These are phyloP conservation scores for Antheraea yamamai DNA, from an alignment of 2,888 invertebrate species.

Conservation along the genomic window DNA sequence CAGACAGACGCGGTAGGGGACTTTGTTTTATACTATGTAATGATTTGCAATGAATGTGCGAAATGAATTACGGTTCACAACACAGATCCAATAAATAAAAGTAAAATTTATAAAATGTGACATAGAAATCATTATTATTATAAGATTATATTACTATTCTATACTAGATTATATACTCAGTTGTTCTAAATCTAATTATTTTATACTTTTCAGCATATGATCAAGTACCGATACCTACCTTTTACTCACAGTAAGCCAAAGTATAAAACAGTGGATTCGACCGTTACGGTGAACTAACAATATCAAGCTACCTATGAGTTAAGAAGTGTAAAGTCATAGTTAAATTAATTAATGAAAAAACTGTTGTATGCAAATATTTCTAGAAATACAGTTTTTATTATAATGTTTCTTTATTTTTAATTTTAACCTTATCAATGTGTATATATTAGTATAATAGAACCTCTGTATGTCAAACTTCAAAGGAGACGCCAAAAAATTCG, in stretches of 20 bases:
- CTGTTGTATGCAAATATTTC: slow-evolving; percentile 75
- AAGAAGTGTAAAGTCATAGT: slow-evolving; percentile 56
- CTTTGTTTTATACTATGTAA: too few relatives aligned
- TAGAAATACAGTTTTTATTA: slow-evolving; percentile 79
- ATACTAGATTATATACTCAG: background rate
- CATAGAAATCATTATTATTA: too few relatives aligned
- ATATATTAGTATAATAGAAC: background rate
- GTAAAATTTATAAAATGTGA: too few relatives aligned
- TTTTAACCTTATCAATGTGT: slow-evolving; percentile 34
- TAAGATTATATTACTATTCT: too few relatives aligned
- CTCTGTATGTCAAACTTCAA: too few relatives aligned
- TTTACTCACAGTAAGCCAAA: slow-evolving; percentile 99
- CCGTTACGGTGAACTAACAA: slow-evolving; percentile 73
- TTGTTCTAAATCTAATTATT: slow-evolving; percentile 12
- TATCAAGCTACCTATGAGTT: slow-evolving; percentile 37
- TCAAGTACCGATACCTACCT: slow-evolving; percentile 99
- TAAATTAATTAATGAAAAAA: slow-evolving; percentile 62
- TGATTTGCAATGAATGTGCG: too few relatives aligned
- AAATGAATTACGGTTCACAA: too few relatives aligned
- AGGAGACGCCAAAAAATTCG: too few relatives aligned
- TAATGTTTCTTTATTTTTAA: slow-evolving; percentile 65
- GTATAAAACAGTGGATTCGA: slow-evolving; percentile 86
- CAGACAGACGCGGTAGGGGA: too few relatives aligned
- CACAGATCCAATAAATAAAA: too few relatives aligned
- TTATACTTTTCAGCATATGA: slow-evolving; percentile 94